Percentiles rank a stretch among this genome's conserved stretches.
Conservation (phyloP, 2,113 vertebrate species). For the Hippocampus mohnikei region DNA sequence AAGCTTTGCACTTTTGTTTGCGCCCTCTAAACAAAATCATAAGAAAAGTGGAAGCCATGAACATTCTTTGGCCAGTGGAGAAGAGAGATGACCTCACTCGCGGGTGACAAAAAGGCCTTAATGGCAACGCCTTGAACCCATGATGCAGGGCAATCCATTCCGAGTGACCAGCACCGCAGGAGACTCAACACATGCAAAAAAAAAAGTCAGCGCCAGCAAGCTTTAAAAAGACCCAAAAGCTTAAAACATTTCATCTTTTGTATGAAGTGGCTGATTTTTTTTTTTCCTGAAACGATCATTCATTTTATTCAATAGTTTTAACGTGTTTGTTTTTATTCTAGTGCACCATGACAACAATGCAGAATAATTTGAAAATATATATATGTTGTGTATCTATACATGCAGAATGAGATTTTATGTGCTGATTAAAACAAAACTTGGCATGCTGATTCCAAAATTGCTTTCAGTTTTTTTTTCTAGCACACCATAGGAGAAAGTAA, state of each 20-base stretch:
- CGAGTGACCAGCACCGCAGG: conserved; percentile 76
- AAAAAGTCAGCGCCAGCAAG: conserved; percentile 49
- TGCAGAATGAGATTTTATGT: too few relatives aligned
- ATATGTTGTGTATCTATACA: too few relatives aligned
- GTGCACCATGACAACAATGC: too few relatives aligned
- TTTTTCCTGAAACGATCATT: background rate
- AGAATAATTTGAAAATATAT: too few relatives aligned
- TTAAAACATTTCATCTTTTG: conserved; percentile 37
- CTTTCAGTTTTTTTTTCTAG: too few relatives aligned
- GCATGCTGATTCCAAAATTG: too few relatives aligned
- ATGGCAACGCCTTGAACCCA: conserved; percentile 66
- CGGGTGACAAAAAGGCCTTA: conserved; percentile 74
- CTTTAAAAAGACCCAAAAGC: background rate
- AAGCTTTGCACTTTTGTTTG: conserved; percentile 72
- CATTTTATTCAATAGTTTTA: background rate
- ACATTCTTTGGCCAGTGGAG: conserved; percentile 71
- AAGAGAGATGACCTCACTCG: conserved; percentile 73
- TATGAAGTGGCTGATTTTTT: background rate
- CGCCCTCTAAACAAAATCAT: conserved; percentile 71
- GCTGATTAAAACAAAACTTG: too few relatives aligned
- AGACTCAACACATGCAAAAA: conserved; percentile 60
- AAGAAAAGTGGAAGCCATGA: conserved; percentile 74
- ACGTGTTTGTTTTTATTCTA: background rate
- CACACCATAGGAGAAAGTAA: too few relatives aligned
- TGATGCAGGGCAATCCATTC: conserved; percentile 62